phyloP scores from a whole-genome alignment of 2,888 invertebrate species.

The Dichetophora obliterata region DNA sequence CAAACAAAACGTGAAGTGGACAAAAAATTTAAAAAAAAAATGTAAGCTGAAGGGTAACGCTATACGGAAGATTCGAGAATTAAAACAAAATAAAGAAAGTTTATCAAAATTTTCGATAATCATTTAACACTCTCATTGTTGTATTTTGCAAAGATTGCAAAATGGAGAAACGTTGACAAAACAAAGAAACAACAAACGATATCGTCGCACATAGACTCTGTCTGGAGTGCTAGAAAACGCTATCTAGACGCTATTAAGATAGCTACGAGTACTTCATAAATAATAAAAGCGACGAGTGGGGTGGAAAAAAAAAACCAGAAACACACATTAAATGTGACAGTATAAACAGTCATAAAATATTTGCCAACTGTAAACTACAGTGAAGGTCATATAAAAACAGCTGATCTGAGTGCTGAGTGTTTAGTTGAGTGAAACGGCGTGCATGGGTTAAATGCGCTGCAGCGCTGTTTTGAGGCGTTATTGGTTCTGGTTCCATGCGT shows the following conservation, averaged over 20 bases:
- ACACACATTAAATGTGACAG: neutral
- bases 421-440: neutral
- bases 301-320: neutral
- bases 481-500: too few relatives aligned
- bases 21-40: neutral
- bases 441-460: too few relatives aligned
- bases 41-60: too few relatives aligned
- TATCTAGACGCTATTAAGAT: too few relatives aligned
- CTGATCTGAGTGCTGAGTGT: neutral
- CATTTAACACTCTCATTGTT: neutral
- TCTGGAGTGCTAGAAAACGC: neutral
- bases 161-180: too few relatives aligned
- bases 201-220: too few relatives aligned
- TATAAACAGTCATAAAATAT: neutral
- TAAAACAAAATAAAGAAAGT: neutral
- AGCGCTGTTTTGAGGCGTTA: too few relatives aligned
- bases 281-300: neutral
- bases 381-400: neutral
- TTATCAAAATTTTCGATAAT: neutral
- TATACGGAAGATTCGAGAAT: too few relatives aligned
- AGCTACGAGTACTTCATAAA: neutral
- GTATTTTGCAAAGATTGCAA: too few relatives aligned
- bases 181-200: too few relatives aligned
- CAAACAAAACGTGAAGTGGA: neutral
- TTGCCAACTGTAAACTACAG: neutral